Percentiles rank a stretch among this genome's conserved stretches.
These are phyloP conservation scores for Apantesis nais DNA, from an alignment of 2,888 invertebrate genomes.

Conservation along the genomic window DNA sequence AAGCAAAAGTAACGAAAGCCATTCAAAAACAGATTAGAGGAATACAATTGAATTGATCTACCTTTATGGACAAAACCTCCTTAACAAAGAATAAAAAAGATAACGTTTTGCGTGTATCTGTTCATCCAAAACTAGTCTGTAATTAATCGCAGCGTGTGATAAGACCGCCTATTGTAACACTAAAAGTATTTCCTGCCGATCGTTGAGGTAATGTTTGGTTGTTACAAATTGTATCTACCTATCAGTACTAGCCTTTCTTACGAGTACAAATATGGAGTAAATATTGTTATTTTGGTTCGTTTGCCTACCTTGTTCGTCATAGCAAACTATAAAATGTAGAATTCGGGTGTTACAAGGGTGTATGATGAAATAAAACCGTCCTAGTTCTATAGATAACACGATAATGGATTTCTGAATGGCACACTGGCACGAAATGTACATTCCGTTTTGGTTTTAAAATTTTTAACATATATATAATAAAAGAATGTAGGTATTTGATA, in stretches of 20 bases:
- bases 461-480: background rate
- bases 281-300: conserved; percentile 17
- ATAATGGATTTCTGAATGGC: conserved; percentile 54
- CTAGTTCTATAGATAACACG: conserved; percentile 49
- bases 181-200: background rate
- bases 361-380: conserved; percentile 47
- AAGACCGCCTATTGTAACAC: conserved; percentile 3
- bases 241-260: background rate
- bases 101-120: background rate
- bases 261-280: conserved; percentile 10
- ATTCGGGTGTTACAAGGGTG: conserved; percentile 34
- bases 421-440: conserved; percentile 48
- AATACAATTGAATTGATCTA: background rate
- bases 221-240: background rate
- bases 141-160: conserved; percentile 10
- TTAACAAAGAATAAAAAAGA: conserved; percentile 6
- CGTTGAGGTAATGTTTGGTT: conserved; percentile 1
- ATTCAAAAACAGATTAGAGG: background rate
- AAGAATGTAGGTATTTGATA: background rate
- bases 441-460: background rate
- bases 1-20: background rate
- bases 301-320: conserved; percentile 26
- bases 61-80: conserved; percentile 23
- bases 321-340: conserved; percentile 25
- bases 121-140: conserved; percentile 1